Evolutionary conservation across 2,888 invertebrate species (phyloP), one percentile per base, ranked within the genome.

Genomic region (Synergus gifuensis): DNA sequence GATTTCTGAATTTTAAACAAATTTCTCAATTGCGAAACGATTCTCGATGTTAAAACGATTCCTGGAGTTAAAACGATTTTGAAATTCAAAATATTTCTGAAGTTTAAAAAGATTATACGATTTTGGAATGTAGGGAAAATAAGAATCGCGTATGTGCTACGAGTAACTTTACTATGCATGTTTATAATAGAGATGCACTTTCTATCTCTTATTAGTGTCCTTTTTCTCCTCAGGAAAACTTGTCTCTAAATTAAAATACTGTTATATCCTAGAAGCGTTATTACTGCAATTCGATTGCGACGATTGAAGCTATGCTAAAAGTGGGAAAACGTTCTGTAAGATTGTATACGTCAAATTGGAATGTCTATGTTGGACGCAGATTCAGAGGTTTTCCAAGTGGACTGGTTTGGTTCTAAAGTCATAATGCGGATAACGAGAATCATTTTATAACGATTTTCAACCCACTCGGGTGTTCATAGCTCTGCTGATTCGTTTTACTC

Each of bases 221-320:
- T 85, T 84, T 83, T 77, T 84, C 80, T 85, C 81, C 85, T 84
- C 85, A 84, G 85, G 84, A 85, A 85, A 49, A 73, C n/a, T 54
- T 73, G 49, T 73, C 73, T 73, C 54, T 73, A 73, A 73, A 73
- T 73, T 73, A n/a, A 54, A 49, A 73, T 60, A 54, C 36, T 73
- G 40, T 73, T 73, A 73, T 49, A 67, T 69, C 69, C 69, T 69
- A 69, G 49, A 28, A 18, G 36, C 36, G 49, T 54, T 54, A 73
- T 73, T 73, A 73, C 11, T n/a, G 54, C 36, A 73, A 73, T 73
- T 54, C 54, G 40, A 73, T 73, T 73, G 16, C 36, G 54, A n/a
- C 49, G 54, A 73, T 54, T 73, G 54, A 73, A 73, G 54, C 54
- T 73, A n/a, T 16, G 36, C 54, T 73, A 54, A 54, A 73, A 36